Evolutionary conservation across 2,888 invertebrate species (phyloP).

Genomic region (Oeneis ivallda): DNA sequence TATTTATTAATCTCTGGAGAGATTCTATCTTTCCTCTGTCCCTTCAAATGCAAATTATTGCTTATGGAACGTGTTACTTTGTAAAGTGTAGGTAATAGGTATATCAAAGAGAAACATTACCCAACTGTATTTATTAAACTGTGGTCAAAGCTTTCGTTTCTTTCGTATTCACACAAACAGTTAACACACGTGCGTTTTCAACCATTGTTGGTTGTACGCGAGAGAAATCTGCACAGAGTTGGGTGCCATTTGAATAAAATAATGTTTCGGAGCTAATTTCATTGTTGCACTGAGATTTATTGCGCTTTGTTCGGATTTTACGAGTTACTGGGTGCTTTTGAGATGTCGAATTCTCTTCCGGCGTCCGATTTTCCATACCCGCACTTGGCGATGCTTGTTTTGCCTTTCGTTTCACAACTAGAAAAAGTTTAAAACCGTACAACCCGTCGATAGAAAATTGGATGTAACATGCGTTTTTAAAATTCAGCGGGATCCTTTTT

Average conservation of each 20-base stretch:
- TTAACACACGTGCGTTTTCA: conserved; percentile 5
- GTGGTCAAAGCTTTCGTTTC: conserved; percentile 12
- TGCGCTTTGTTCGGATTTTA: conserved; percentile 11
- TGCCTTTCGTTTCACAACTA: not conserved
- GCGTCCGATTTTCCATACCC: not conserved
- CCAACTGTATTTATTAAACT: not conserved
- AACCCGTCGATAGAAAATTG: not conserved
- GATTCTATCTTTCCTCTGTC: too few relatives aligned
- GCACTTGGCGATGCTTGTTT: not conserved
- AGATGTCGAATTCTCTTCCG: not conserved
- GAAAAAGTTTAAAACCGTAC: not conserved
- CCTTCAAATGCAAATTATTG: too few relatives aligned
- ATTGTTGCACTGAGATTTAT: conserved; percentile 24
- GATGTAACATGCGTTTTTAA: too few relatives aligned
- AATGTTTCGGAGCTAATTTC: conserved; percentile 26
- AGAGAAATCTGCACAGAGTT: conserved; percentile 23
- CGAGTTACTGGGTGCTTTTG: not conserved
- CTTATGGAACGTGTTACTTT: not conserved
- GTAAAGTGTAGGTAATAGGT: too few relatives aligned
- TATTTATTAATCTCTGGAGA: too few relatives aligned
- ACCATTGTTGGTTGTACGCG: conserved; percentile 25
- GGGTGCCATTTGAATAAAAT: conserved; percentile 13
- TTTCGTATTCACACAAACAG: conserved; percentile 19
- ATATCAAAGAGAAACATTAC: not conserved
- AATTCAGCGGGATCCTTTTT: too few relatives aligned